Conservation (phyloP, 2,888 invertebrate species). For the Ceriagrion tenellum region DNA sequence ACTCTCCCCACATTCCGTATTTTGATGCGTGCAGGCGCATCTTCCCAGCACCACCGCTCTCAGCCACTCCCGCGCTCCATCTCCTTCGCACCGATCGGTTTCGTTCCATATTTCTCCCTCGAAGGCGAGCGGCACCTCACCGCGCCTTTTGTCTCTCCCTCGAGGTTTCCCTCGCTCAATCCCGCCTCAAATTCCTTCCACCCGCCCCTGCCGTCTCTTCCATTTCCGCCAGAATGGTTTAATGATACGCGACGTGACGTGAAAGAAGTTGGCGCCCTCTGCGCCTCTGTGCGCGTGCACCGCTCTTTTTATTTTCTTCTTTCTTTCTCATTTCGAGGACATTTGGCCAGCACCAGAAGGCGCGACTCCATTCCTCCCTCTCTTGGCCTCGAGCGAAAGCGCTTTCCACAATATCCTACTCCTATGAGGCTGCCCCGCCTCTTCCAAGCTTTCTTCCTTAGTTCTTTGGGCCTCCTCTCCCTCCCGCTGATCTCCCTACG, state of each 20-base stretch:
- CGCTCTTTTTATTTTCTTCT: background rate
- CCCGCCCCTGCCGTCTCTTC: background rate
- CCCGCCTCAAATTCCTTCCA: too few species aligned
- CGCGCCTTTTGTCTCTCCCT: background rate
- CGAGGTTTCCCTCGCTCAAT: background rate
- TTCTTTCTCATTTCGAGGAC: background rate
- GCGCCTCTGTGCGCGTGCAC: background rate
- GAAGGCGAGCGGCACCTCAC: background rate
- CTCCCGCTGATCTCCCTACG: too few species aligned
- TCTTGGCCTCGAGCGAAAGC: background rate
- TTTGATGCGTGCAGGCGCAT: too few species aligned
- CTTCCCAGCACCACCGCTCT: background rate
- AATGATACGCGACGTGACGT: conserved; percentile 19
- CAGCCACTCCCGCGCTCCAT: background rate
- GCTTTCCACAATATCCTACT: background rate
- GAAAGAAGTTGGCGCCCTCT: background rate
- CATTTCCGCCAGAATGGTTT: conserved; percentile 55
- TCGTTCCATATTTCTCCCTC: background rate
- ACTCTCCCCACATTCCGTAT: too few species aligned
- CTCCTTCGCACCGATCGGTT: background rate
- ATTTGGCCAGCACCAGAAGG: background rate
- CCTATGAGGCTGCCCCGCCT: too few species aligned
- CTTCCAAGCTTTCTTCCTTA: background rate
- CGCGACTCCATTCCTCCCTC: background rate
- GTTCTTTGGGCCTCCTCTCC: background rate